A percentile compares a stretch with the other conserved stretches of the same genome.
Conservation (phyloP, 2,113 vertebrate species). For the Gracilinanus agilis region DNA sequence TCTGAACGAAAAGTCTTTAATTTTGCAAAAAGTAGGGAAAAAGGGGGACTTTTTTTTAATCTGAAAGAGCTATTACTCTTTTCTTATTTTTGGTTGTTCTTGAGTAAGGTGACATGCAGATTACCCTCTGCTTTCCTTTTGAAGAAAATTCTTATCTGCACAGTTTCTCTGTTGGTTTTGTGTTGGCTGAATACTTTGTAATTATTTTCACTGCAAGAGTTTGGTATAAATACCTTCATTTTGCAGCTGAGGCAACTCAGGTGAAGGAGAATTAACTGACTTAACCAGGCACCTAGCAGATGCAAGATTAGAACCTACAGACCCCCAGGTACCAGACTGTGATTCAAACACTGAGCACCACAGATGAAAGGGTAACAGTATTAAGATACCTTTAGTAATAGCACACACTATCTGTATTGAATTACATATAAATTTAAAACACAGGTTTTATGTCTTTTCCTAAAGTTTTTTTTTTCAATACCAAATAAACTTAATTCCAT, state of each 20-base stretch:
- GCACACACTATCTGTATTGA: not conserved
- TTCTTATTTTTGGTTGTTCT: not conserved
- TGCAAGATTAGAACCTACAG: conserved; percentile 27
- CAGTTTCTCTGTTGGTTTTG: not conserved
- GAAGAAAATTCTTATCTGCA: conserved; percentile 14
- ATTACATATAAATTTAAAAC: not conserved
- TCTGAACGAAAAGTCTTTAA: not conserved
- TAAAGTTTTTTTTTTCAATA: not conserved
- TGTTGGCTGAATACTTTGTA: not conserved
- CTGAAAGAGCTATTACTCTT: conserved; percentile 17
- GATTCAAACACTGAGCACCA: conserved; percentile 29
- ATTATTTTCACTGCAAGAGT: not conserved
- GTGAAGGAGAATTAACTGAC: conserved; percentile 13
- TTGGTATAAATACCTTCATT: conserved; percentile 17
- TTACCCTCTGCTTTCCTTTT: not conserved
- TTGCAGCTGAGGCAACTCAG: not conserved
- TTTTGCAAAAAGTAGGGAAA: not conserved
- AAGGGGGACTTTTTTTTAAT: not conserved
- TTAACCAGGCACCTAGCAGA: not conserved
- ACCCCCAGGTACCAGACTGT: not conserved
- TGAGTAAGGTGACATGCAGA: not conserved
- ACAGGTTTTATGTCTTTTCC: not conserved
- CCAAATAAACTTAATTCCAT: not conserved
- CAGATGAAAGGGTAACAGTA: conserved; percentile 3
- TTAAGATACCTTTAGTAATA: not conserved